Base-by-base conservation (phyloP, 37 sponge, comb jelly and placozoan species). In the Spongilla lacustris region DNA sequence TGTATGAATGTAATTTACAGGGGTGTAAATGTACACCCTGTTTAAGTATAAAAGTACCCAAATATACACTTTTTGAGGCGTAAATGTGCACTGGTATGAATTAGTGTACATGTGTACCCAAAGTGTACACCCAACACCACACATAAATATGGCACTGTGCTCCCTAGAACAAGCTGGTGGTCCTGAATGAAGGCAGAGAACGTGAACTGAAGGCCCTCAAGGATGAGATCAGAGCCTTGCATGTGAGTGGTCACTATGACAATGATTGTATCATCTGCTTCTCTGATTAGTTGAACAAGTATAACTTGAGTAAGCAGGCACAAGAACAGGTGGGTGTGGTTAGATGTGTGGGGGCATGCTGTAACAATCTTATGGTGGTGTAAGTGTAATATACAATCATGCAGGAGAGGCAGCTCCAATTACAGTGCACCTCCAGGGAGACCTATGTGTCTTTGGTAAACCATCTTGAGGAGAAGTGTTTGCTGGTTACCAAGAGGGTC, bases 171-270 rank as follows among this genome's bases (percentile, higher is more conserved):
- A 68, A 58, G 41, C 6, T 58, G 34, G 34, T 25, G 17, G n/a
- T 49, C 11, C 24, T 68, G 5, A 33, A 6, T 28, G 91, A 82
- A 6, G 50, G 25, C 32, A 79, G 78, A 34, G 90, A 89, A 24
- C 79, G 67, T 28, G 94, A 93, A 66, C 33, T 87, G 24, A 86
- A 93, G 66, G 81, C 78, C 13, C 84, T 94, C 36, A 90, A 90
- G 77, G 91, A 90, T 87, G 91, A 94, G 77, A 88, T 94, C 66
- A 87, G 91, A 79, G 68, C 92, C 21, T 71, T 91, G 14, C 88
- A 91, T 74, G 92, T 91, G 32, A 72, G 91, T 74, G 12, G 27
- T 23, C 23, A n/a, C 24, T 5, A 72, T 74, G 36, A 36, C 36
- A 36, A 12, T 23, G 6, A 10, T 35, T 36, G 33, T 48, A 76